Base-by-base conservation (phyloP, 2,113 vertebrate genomes). In the Indicator indicator region DNA sequence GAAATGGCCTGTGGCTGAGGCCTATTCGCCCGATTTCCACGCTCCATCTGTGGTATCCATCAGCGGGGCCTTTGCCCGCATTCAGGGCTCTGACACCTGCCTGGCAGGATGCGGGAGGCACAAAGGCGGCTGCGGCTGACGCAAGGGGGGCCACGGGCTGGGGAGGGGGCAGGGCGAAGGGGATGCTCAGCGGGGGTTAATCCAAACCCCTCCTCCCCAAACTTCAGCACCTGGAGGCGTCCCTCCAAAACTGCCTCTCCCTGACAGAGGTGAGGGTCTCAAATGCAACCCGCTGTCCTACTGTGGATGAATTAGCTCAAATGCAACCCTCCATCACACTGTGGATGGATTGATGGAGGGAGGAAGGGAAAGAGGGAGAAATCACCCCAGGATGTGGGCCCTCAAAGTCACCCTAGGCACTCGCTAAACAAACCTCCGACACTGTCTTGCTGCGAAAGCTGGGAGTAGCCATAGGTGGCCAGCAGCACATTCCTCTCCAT, bases 31-130 rank as follows among this genome's bases (percentile, higher is more conserved):
- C 98, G 88, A 99, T 99, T 99, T 99, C 98, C 99, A 99, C 98
- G 99, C 98, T 99, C 99, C 99, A 99, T 99, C 99, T 99, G 99
- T 99, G 99, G 99, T 98, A 99, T 99, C 99, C 98, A 98, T 99
- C 99, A 99, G 98, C 98, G 95, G 98, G 98, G 99, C 98, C 98
- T 98, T 98, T 95, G 98, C 98, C 98, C 98, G 98, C 98, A 98
- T 99, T 98, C 97, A 98, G 98, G 98, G 98, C 97, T 98, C 98
- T 99, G 98, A 99, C 99, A 99, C 98, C 99, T 99, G 99, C 99
- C 99, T 98, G 97, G 98, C 97, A 98, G 98, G 98, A 98, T 98
- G 97, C 98, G 80, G 97, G 97, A 98, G 98, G 98, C 98, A 99
- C 99, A 99, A 99, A 99, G 98, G 97, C 97, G 97, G 98, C 97